A percentile compares a stretch with the other conserved stretches of the same genome.
Evolutionary conservation across 2,797 vertebrate species (phyloP).

Genomic region (Emydoidea blandingii): DNA sequence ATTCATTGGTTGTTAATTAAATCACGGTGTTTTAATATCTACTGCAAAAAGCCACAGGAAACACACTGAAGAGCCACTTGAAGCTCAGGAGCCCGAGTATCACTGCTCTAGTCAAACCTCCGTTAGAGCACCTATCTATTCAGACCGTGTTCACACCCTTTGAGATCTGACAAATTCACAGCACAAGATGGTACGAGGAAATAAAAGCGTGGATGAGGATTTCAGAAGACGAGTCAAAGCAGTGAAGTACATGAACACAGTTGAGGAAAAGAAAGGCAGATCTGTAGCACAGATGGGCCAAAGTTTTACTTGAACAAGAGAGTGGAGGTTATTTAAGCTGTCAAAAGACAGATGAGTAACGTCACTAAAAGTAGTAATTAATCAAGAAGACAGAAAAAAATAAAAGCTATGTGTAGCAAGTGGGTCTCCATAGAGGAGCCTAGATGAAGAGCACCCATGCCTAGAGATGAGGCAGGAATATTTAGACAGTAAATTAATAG

Average conservation of each 20-base stretch:
- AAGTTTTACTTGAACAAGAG: background rate
- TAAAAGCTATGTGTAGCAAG: background rate
- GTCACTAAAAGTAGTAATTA: background rate
- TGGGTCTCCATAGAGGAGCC: background rate
- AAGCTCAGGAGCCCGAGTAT: too few species aligned
- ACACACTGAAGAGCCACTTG: too few species aligned
- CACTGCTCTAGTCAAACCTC: fast-evolving
- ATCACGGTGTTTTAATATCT: too few species aligned
- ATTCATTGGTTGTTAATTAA: too few species aligned
- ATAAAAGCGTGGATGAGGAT: background rate
- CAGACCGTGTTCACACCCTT: background rate
- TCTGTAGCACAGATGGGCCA: background rate
- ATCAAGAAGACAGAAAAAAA: background rate
- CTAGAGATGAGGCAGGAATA: background rate
- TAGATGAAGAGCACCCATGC: background rate
- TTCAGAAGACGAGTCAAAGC: background rate
- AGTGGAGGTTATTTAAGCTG: background rate
- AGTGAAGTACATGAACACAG: background rate
- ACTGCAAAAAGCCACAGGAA: too few species aligned
- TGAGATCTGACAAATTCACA: background rate
- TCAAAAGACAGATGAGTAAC: constrained; percentile 9
- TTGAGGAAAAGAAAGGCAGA: background rate
- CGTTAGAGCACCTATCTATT: background rate
- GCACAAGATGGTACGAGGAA: background rate
- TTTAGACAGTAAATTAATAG: background rate